Percentiles rank a stretch among this genome's conserved stretches.
These are phyloP conservation scores for Cranoglanis bouderius DNA, from an alignment of 2,113 vertebrate genomes.

Conservation along the genomic window DNA sequence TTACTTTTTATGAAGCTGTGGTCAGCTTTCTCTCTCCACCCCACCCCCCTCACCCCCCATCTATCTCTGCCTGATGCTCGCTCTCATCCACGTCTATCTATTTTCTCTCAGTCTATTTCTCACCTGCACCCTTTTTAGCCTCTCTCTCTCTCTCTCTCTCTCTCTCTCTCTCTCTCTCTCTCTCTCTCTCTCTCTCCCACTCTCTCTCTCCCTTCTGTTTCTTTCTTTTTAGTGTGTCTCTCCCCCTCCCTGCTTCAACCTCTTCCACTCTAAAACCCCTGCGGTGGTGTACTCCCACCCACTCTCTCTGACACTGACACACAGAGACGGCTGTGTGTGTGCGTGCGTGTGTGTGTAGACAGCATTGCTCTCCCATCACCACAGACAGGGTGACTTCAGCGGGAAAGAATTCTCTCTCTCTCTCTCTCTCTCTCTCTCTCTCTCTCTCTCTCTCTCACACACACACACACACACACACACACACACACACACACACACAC, in stretches of 20 bases:
- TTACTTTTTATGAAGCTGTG: slow-evolving; percentile 32
- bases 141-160: background rate
- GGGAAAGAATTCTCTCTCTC: slow-evolving; percentile 61
- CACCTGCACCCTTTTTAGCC: slow-evolving; percentile 42
- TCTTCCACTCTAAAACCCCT: slow-evolving; percentile 51
- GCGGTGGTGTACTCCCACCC: slow-evolving; percentile 49
- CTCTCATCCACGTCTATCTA: slow-evolving; percentile 38
- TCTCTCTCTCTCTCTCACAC: slow-evolving; percentile 43
- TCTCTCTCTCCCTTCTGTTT: slow-evolving; percentile 25
- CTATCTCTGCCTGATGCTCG: background rate
- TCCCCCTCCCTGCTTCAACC: slow-evolving; percentile 19
- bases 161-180: slow-evolving; percentile 39
- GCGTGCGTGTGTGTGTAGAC: slow-evolving; percentile 50
- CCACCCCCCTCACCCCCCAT: background rate
- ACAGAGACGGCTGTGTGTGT: slow-evolving; percentile 46
- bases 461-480: background rate
- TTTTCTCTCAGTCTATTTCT: slow-evolving; percentile 39
- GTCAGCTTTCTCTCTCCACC: slow-evolving; percentile 15
- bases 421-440: slow-evolving; percentile 46
- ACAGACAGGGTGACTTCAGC: slow-evolving; percentile 63
- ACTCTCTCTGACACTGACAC: slow-evolving; percentile 53
- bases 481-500: background rate
- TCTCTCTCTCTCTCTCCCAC: slow-evolving; percentile 34
- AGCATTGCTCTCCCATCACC: slow-evolving; percentile 53
- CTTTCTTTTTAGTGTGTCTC: slow-evolving; percentile 33